Conservation (phyloP, 2,113 vertebrate species). For the Microtus ochrogaster region DNA sequence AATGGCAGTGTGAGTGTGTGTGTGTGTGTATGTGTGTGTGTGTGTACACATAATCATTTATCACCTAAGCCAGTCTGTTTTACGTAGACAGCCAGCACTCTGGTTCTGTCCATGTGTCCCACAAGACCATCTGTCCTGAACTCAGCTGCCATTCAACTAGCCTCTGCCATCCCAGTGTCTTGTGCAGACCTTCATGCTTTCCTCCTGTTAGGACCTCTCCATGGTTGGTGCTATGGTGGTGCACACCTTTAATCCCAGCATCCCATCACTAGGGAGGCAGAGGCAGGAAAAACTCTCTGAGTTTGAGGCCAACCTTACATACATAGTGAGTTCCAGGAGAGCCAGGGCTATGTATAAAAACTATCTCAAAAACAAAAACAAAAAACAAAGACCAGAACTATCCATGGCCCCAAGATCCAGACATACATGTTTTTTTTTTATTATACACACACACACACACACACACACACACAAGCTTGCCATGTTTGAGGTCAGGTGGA, state of each 20-base stretch:
- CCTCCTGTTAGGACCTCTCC: neutral
- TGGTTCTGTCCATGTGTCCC: rapidly evolving
- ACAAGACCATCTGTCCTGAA: neutral
- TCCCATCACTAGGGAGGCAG: neutral
- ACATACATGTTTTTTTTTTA: neutral
- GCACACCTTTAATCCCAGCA: neutral
- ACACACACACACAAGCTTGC: too few relatives aligned
- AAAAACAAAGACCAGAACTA: too few relatives aligned
- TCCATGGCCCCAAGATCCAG: neutral
- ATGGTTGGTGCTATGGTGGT: neutral
- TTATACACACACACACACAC: rapidly evolving
- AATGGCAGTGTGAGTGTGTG: neutral
- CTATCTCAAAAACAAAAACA: neutral
- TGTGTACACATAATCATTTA: neutral
- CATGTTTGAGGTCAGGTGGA: neutral
- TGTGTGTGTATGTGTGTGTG: neutral
- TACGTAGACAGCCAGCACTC: neutral
- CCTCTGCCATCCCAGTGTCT: neutral
- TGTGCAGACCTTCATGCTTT: too few relatives aligned
- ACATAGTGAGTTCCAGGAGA: neutral
- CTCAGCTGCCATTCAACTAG: neutral
- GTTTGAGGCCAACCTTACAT: neutral
- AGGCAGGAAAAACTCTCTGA: neutral
- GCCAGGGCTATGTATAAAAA: neutral
- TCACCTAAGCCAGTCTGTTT: neutral